Percentiles rank a stretch among this genome's conserved stretches.
Evolutionary conservation across 2,797 vertebrate genomes (phyloP).

Genomic region (Liparis tanakae): DNA sequence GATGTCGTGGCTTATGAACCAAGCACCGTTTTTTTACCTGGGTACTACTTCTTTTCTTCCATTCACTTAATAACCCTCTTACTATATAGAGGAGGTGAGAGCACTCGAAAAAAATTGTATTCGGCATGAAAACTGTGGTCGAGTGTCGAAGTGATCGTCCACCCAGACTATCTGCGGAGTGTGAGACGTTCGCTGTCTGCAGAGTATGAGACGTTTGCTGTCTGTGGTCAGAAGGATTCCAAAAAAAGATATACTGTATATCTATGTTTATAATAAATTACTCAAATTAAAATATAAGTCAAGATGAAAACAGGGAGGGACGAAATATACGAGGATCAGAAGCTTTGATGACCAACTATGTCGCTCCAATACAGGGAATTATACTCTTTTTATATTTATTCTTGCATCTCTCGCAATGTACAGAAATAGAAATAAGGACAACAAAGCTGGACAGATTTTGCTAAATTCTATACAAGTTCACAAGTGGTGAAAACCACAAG

Average conservation of each 20-base stretch:
- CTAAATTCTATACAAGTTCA: neutral
- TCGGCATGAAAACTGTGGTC: neutral
- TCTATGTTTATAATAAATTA: neutral
- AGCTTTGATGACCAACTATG: too few relatives aligned
- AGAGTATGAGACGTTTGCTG: neutral
- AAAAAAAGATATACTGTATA: neutral
- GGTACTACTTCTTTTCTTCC: neutral
- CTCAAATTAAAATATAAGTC: neutral
- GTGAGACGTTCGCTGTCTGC: neutral
- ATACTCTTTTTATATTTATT: too few relatives aligned
- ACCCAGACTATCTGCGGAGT: neutral
- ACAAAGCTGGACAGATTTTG: too few relatives aligned
- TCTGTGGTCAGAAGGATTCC: neutral
- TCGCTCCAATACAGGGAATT: neutral
- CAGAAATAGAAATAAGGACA: too few relatives aligned
- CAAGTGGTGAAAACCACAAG: too few relatives aligned
- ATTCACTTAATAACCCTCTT: conserved; percentile 11
- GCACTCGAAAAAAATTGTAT: too few relatives aligned
- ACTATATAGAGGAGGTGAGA: conserved; percentile 10
- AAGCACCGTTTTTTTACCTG: conserved; percentile 15
- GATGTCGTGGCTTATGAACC: conserved; percentile 7
- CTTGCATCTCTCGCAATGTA: too few relatives aligned
- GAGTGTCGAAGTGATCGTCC: neutral
- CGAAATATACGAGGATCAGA: too few relatives aligned
- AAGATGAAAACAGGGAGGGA: neutral